Conservation (phyloP, 2,888 invertebrate species). For the Molanna angustata region DNA sequence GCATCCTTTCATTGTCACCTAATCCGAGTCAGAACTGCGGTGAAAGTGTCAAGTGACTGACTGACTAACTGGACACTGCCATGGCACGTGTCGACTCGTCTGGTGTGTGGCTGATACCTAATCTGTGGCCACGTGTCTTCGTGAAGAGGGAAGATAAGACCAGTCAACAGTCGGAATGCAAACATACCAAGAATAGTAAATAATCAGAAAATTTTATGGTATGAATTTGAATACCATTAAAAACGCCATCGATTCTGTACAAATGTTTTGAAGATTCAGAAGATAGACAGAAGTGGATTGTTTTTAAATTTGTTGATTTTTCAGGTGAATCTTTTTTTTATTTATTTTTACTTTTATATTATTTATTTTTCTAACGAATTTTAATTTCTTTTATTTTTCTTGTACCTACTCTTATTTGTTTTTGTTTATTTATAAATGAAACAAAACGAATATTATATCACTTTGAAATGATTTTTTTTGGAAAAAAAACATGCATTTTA, state of each 20-base stretch:
- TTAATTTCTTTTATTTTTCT: not conserved
- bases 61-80: slow-evolving; percentile 4
- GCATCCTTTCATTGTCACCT: no score
- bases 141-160: slow-evolving; percentile 10
- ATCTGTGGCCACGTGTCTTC: no score
- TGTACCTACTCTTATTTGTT: not conserved
- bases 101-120: no score
- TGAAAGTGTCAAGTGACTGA: slow-evolving; percentile 7
- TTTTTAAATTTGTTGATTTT: slow-evolving; percentile 5
- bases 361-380: not conserved
- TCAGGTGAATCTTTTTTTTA: slow-evolving; percentile 12
- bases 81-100: slow-evolving; percentile 6
- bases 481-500: no score
- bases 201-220: no score
- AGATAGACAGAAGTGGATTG: not conserved
- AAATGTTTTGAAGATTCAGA: no score
- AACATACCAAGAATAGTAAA: no score
- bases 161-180: no score
- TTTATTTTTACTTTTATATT: not conserved
- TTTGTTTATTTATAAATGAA: not conserved
- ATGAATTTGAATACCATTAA: no score
- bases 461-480: no score
- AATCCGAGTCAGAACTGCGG: no score
- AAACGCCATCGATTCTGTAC: no score
- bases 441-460: not conserved